A percentile compares a stretch with the other conserved stretches of the same genome.
phyloP scores from a whole-genome alignment of 2,888 invertebrate species.

The Eupithecia centaureata region DNA sequence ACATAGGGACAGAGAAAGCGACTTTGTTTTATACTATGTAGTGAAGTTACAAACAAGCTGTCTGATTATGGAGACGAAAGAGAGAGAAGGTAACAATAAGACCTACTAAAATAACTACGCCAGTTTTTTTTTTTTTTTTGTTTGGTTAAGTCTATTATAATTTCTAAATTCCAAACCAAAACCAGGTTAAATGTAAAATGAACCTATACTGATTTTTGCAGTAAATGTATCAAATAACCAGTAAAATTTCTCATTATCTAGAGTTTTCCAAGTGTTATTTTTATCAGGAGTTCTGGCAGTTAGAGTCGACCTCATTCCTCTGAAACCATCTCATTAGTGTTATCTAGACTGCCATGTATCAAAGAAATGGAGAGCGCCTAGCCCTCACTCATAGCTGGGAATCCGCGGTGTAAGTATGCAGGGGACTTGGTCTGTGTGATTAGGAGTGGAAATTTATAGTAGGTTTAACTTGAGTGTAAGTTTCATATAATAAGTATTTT shows the following conservation, averaged over 20 bases:
- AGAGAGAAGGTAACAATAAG: too few relatives aligned
- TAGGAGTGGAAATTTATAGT: neutral
- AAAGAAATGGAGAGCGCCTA: conserved; percentile 8
- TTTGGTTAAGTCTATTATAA: too few relatives aligned
- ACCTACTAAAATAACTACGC: too few relatives aligned
- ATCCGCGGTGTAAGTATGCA: neutral
- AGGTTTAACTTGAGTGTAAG: neutral
- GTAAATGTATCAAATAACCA: neutral
- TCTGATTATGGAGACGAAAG: too few relatives aligned
- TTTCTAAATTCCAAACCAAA: too few relatives aligned
- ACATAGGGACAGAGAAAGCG: too few relatives aligned
- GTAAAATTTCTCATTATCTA: neutral
- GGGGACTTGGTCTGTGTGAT: neutral
- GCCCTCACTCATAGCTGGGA: neutral
- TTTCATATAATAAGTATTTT: too few relatives aligned
- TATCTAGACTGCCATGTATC: conserved; percentile 6
- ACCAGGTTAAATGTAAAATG: neutral
- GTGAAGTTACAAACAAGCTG: too few relatives aligned
- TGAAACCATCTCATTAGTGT: neutral
- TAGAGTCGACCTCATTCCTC: neutral
- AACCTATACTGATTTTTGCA: too few relatives aligned
- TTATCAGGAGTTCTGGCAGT: neutral
- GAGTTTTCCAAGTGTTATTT: neutral
- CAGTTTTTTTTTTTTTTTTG: too few relatives aligned
- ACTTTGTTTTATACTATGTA: too few relatives aligned